phyloP scores from a whole-genome alignment of 2,113 vertebrate species.

The Xenopus laevis region DNA sequence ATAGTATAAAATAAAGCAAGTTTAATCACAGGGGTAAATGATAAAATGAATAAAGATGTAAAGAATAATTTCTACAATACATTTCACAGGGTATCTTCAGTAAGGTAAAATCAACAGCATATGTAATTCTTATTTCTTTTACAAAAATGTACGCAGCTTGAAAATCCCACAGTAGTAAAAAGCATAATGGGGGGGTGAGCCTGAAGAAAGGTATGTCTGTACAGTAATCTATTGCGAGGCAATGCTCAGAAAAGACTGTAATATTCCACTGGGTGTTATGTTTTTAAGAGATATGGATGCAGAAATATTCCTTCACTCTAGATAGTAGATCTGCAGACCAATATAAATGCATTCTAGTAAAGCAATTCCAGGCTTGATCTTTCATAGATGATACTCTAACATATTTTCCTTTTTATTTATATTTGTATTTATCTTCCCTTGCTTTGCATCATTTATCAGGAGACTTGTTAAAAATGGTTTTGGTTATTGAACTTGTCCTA shows the following conservation, averaged over 20 bases:
- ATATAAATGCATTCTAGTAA: conserved; percentile 4
- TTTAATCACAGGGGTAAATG: no score
- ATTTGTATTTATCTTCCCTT: conserved; percentile 29
- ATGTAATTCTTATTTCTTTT: no score
- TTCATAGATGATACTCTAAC: conserved; percentile 1
- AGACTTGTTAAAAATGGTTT: conserved; percentile 51
- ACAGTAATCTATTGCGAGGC: background rate
- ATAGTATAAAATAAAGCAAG: no score
- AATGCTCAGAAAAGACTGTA: background rate
- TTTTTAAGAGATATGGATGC: background rate
- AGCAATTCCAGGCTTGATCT: conserved; percentile 13
- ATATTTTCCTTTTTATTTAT: conserved; percentile 44
- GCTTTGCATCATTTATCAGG: conserved; percentile 47
- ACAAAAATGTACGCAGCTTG: no score
- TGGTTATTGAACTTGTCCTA: conserved; percentile 51
- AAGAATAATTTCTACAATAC: no score
- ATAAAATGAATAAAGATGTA: no score
- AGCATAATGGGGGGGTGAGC: no score
- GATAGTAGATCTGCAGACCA: conserved; percentile 1
- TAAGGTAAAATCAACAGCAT: no score
- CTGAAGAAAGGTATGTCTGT: background rate
- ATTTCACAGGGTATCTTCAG: no score
- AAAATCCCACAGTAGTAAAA: no score
- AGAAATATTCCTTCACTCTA: background rate
- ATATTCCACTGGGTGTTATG: background rate